Percentiles rank a stretch among this genome's conserved stretches.
Evolutionary conservation across 2,113 vertebrate genomes (phyloP).

Genomic region (Neogale vison): DNA sequence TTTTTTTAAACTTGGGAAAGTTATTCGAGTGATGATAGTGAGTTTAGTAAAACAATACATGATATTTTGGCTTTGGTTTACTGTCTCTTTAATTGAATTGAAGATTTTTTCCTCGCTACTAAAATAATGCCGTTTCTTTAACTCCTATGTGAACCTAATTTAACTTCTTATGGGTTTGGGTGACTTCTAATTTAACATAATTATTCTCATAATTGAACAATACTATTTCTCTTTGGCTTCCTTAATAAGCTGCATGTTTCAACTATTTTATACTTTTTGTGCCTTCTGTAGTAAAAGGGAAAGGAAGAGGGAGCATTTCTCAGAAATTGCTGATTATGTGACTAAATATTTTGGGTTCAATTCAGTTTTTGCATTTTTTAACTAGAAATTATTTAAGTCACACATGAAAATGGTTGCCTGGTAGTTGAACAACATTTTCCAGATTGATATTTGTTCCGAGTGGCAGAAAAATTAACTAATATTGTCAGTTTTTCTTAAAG

Average conservation of each 20-base stretch:
- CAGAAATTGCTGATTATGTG: constrained; percentile 10
- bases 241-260: constrained; percentile 21
- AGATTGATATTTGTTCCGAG: constrained; percentile 31
- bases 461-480: constrained; percentile 25
- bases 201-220: constrained; percentile 57
- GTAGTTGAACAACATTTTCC: constrained; percentile 16
- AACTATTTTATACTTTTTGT: background rate
- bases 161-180: background rate
- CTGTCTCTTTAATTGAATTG: constrained; percentile 43
- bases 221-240: constrained; percentile 46
- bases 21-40: background rate
- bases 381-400: background rate
- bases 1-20: background rate
- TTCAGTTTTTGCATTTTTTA: constrained; percentile 39
- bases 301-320: background rate
- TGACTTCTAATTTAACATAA: constrained; percentile 6
- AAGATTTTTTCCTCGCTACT: background rate
- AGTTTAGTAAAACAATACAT: constrained; percentile 25
- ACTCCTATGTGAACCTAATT: background rate
- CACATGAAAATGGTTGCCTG: background rate
- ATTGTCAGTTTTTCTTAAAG: constrained; percentile 41
- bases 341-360: constrained; percentile 40
- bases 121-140: constrained; percentile 27
- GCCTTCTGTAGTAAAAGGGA: background rate
- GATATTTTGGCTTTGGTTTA: constrained; percentile 30